Percentiles rank a stretch among this genome's conserved stretches.
phyloP scores from a whole-genome alignment of 2,797 vertebrate species.

The Sebastes cheni region DNA sequence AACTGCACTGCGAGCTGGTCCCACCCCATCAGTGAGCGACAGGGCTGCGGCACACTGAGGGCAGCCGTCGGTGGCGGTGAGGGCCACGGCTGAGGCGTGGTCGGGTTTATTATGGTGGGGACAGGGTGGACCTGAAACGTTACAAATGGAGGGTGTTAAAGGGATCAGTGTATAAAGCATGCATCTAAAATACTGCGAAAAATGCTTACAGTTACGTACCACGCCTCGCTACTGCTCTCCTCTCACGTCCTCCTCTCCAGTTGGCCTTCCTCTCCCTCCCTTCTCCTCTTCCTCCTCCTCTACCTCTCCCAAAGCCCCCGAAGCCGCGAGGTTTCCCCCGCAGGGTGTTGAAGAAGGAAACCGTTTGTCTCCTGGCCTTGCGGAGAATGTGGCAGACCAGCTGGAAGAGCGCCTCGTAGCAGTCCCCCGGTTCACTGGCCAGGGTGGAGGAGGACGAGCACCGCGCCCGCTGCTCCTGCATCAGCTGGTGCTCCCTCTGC shows the following conservation, averaged over 20 bases:
- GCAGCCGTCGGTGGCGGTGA: slow-evolving; percentile 80
- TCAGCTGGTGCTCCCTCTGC: slow-evolving; percentile 96
- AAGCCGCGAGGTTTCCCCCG: slow-evolving; percentile 73
- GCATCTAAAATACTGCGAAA: neutral
- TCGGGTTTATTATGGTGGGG: slow-evolving; percentile 81
- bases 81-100: slow-evolving; percentile 74
- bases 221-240: slow-evolving; percentile 27
- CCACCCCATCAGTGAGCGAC: slow-evolving; percentile 49
- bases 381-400: slow-evolving; percentile 91
- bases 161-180: neutral
- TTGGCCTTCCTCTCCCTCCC: slow-evolving; percentile 60
- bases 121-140: slow-evolving; percentile 78
- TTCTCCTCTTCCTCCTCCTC: slow-evolving; percentile 41
- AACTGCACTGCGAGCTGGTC: slow-evolving; percentile 25
- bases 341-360: slow-evolving; percentile 84
- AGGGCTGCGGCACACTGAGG: slow-evolving; percentile 77
- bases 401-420: slow-evolving; percentile 96
- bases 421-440: slow-evolving; percentile 93
- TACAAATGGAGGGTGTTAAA: neutral
- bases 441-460: slow-evolving; percentile 94
- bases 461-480: slow-evolving; percentile 93
- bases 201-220: slow-evolving; percentile 33
- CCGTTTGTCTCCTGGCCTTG: slow-evolving; percentile 86
- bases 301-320: slow-evolving; percentile 49
- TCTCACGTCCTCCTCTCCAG: slow-evolving; percentile 32